These are phyloP conservation scores for Agrochola litura DNA, from an alignment of 2,888 invertebrate genomes.

Conservation along the genomic window DNA sequence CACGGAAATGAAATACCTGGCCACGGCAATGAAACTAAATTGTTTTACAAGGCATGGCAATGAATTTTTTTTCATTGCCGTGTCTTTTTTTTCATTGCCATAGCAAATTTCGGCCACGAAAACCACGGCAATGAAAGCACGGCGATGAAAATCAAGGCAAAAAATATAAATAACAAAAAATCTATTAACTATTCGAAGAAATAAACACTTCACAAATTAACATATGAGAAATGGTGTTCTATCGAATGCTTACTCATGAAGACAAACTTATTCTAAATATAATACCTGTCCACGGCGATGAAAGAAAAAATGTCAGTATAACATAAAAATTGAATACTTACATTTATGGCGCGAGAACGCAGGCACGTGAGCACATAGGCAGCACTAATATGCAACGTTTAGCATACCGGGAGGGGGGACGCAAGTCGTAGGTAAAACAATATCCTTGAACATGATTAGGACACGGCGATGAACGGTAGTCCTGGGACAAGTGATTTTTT, in stretches of 20 bases:
- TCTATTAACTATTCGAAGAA: slow-evolving; percentile 2
- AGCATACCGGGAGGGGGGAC: slow-evolving; percentile 9
- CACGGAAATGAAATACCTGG: slow-evolving; percentile 30
- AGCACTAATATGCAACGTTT: slow-evolving; percentile 1
- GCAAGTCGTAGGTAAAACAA: slow-evolving; percentile 13
- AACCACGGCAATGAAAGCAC: not conserved
- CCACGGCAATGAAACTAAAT: slow-evolving; percentile 27
- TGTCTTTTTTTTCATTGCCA: too few species aligned
- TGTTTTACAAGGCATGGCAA: too few species aligned
- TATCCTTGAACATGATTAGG: slow-evolving; percentile 25
- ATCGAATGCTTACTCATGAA: too few species aligned
- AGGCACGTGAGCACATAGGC: slow-evolving; percentile 15
- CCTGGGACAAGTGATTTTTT: slow-evolving; percentile 21
- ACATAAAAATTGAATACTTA: too few species aligned
- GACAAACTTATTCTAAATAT: too few species aligned
- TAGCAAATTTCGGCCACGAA: too few species aligned
- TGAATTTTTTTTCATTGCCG: too few species aligned
- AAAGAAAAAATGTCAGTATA: too few species aligned
- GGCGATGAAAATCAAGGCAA: slow-evolving; percentile 35
- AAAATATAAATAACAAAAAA: slow-evolving; percentile 25
- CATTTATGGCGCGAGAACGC: too few species aligned
- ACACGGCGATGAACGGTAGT: slow-evolving; percentile 33
- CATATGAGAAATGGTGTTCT: too few species aligned
- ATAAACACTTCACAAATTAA: too few species aligned
- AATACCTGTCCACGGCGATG: too few species aligned